Base-by-base conservation (phyloP, 2,113 vertebrate species). In the Protomyctophum bolini region DNA sequence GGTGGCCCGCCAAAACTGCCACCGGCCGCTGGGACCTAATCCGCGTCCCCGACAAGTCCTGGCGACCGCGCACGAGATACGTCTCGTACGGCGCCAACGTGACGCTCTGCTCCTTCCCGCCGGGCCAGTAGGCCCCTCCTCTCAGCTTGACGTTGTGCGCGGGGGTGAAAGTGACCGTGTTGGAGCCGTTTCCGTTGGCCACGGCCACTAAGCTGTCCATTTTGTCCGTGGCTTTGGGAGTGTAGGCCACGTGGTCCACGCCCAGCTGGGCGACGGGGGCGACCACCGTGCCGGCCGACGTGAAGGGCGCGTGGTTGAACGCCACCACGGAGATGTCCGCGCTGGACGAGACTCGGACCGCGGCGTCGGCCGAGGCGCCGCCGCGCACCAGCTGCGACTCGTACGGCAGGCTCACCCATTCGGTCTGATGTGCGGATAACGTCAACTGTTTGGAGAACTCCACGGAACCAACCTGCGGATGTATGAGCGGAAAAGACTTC, bases 171-270 rank as follows among this genome's bases (percentile, higher is more conserved):
- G 58, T 65, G 11, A 88, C 33, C 21, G n/a, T 63, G 70, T 88
- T 88, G 6, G 11, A n/a, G 2, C 66, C 15, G n/a, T 79, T 76
- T 50, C 86, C 83, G 15, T 88, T 88, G 45, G 81, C 51, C 7
- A 88, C 72, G 15, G 77, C 72, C 8, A 77, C 49, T 10, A 68
- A 47, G 11, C 66, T 72, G 45, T 78, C 56, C n/a, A 50, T 70
- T 9, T 6, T 7, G 0, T 0, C 3, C 1, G 51, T n/a, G 10
- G 14, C 58, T 66, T 1, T 46, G 12, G 86, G 86, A 8, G 86
- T 84, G 63, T 70, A 88, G 51, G 56, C 71, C 3, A 84, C 33
- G 60, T 88, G 68, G 8, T 72, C 65, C 2, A 11, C 73, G 41
- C 82, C 86, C 41, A 88, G 75, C 15, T 86, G 66, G 5, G 41